Evolutionary conservation across 2,113 vertebrate genomes (phyloP).

Genomic region (Sus scrofa): DNA sequence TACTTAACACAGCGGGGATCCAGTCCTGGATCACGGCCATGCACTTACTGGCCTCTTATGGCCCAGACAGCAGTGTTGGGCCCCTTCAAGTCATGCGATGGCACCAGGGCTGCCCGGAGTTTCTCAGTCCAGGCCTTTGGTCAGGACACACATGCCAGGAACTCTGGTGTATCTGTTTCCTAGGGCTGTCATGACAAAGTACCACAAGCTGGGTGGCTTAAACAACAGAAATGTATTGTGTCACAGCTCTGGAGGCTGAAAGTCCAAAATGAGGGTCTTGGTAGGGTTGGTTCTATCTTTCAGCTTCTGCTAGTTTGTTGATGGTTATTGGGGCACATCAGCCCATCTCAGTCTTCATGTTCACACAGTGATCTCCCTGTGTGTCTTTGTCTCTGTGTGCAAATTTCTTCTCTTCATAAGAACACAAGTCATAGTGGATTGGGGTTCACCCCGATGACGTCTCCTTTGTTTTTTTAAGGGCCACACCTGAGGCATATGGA

Average conservation of each 20-base stretch:
- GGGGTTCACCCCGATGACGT: not conserved
- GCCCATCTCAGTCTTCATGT: not conserved
- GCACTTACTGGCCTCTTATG: not conserved
- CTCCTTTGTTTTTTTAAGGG: not conserved
- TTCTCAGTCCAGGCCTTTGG: not conserved
- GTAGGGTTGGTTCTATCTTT: not conserved
- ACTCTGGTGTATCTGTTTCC: fast-evolving
- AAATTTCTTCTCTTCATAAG: too few species aligned
- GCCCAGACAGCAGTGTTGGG: not conserved
- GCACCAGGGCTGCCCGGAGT: not conserved
- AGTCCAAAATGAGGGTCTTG: not conserved
- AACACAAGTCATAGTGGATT: not conserved
- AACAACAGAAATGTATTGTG: not conserved
- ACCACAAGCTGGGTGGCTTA: not conserved
- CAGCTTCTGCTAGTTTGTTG: not conserved
- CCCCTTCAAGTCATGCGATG: not conserved
- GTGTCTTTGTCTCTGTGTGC: not conserved
- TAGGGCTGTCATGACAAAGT: not conserved
- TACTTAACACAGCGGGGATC: not conserved
- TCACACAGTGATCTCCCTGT: too few species aligned
- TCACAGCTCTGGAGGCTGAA: not conserved
- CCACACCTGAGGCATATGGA: too few species aligned
- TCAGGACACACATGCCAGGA: not conserved
- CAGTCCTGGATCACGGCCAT: not conserved
- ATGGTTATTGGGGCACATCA: fast-evolving